Base-by-base conservation (phyloP, 2,797 vertebrate genomes). In the Calcarius lapponicus region DNA sequence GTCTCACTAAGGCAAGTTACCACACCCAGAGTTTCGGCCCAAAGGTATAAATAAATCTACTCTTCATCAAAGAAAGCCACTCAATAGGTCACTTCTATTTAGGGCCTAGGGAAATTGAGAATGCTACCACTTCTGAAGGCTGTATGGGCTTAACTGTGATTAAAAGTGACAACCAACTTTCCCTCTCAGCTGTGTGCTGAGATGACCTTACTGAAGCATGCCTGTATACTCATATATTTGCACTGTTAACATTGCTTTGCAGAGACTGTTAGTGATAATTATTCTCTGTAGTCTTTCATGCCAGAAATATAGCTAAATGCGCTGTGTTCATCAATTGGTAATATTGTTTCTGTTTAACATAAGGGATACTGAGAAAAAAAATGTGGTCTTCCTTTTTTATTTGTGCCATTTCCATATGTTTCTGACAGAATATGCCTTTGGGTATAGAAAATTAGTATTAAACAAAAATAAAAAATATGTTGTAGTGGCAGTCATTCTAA, bases 141-240 rank as follows among this genome's bases (percentile, higher is more conserved):
- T 94, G 5, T 24, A 8, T 13, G 80, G 51, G 45, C 57, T 92
- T 92, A 86, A 90, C 79, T 74, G 19, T 79, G 54, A 95, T 65
- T 92, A 36, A 50, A 95, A 36, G 43, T 80, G 71, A 86, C 90
- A 96, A 75, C 45, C 26, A 31, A 24, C 26, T 40, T 94, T 91
- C n/a, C 71, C 21, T 79, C 51, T 76, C 65, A 45, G 43, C 72
- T 21, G 3, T 91, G n/a, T 51, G 65, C 71, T 65, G 38, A 80
- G 11, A 67, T 97, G 86, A 95, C 66, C 75, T 58, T 43, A 62
- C 64, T 93, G 86, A 28, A 84, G 13, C 25, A 8, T 32, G n/a
- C 31, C 54, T 78, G 20, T 34, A 54, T 12, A 36, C 2, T 79
- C 61, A 29, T 65, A 32, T 47, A 85, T 71, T 92, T 93, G 48